These are phyloP conservation scores for Araneus ventricosus DNA, from an alignment of 1,140 invertebrate species.

Conservation along the genomic window DNA sequence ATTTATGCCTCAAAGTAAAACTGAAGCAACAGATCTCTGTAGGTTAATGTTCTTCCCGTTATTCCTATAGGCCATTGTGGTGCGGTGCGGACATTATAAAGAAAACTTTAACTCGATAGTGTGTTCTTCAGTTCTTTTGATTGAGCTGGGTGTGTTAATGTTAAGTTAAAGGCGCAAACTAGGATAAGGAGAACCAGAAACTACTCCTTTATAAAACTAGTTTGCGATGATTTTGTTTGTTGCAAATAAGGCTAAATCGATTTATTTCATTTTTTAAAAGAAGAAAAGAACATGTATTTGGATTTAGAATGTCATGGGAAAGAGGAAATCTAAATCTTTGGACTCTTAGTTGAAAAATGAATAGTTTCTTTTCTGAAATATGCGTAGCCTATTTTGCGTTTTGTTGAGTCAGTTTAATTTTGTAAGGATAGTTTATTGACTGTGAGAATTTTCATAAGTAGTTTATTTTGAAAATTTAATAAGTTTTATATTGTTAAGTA, in stretches of 20 bases:
- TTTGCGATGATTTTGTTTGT: constrained; percentile 17
- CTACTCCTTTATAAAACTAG: constrained; percentile 33
- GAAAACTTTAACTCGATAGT: not conserved
- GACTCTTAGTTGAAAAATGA: not conserved
- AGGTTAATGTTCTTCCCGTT: not conserved
- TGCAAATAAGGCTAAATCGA: constrained; percentile 26
- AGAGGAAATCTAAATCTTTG: not conserved
- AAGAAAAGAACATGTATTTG: not conserved
- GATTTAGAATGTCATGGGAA: constrained; percentile 9
- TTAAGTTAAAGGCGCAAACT: constrained; percentile 37
- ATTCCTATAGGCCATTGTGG: not conserved
- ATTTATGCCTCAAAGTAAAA: not conserved
- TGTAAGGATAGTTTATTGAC: not conserved
- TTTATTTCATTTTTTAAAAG: not conserved
- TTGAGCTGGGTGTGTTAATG: constrained; percentile 32
- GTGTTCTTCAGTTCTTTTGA: constrained; percentile 18
- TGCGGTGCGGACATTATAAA: not conserved
- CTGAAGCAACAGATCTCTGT: not conserved
- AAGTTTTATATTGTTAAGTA: not conserved
- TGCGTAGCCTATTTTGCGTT: not conserved
- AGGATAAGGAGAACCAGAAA: constrained; percentile 45
- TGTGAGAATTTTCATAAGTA: not conserved
- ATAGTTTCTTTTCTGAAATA: not conserved
- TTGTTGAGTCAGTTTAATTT: not conserved
- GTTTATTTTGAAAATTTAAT: not conserved